These are phyloP conservation scores for Hydrophis major DNA, from an alignment of 2,797 vertebrate genomes.

Conservation along the genomic window DNA sequence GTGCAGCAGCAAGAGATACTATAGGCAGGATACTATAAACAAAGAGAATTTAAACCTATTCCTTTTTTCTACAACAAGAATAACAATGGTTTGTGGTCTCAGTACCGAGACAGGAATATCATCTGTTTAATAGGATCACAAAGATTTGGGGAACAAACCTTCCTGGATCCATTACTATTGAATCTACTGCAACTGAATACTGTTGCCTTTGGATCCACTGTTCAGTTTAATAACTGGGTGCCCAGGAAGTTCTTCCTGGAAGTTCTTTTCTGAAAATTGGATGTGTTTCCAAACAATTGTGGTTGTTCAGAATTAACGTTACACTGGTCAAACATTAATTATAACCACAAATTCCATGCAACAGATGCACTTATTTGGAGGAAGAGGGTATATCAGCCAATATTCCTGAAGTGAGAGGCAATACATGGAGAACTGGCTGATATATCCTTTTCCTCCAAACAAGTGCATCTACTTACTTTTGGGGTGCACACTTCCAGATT, in stretches of 20 bases:
- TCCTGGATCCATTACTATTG: neutral
- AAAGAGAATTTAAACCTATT: neutral
- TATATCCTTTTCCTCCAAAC: neutral
- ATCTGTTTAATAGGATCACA: neutral
- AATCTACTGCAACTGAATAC: neutral
- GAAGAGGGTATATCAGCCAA: too few species aligned
- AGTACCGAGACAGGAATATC: neutral
- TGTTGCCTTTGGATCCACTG: neutral
- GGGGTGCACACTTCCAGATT: neutral
- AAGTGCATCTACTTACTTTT: neutral
- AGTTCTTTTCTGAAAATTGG: neutral
- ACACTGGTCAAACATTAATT: neutral
- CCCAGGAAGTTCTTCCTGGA: neutral
- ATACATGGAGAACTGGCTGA: neutral
- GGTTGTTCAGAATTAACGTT: neutral
- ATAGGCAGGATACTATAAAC: neutral
- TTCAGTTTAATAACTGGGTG: neutral
- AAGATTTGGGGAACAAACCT: too few species aligned
- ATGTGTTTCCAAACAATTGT: neutral
- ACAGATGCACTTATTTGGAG: too few species aligned
- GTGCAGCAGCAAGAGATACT: neutral
- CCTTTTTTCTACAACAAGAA: neutral
- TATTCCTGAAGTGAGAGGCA: too few species aligned
- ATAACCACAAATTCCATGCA: neutral
- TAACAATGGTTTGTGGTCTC: neutral